A percentile compares a stretch with the other conserved stretches of the same genome.
phyloP scores from a whole-genome alignment of 2,888 invertebrate species.

The Ypsolopha sequella region DNA sequence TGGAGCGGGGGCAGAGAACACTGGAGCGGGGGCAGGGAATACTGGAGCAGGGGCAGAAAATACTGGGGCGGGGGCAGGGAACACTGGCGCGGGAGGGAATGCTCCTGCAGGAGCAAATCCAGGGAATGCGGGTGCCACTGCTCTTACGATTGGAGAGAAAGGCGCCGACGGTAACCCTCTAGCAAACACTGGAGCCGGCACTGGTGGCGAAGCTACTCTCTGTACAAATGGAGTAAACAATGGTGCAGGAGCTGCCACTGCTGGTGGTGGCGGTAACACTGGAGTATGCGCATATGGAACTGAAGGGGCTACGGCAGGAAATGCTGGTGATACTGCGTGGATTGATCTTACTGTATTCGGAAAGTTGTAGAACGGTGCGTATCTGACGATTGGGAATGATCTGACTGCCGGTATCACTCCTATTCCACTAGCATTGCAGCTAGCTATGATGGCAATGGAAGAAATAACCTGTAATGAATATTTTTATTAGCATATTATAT shows the following conservation, averaged over 20 bases:
- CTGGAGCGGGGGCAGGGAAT: too few species aligned
- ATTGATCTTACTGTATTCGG: conserved; percentile 50
- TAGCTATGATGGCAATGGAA: conserved; percentile 42
- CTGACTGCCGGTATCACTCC: conserved; percentile 40
- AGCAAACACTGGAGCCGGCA: conserved; percentile 14
- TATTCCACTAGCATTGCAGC: conserved; percentile 53
- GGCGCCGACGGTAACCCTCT: conserved; percentile 14
- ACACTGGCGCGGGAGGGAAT: conserved; percentile 8
- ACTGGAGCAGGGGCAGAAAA: too few species aligned
- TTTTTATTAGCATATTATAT: neutral
- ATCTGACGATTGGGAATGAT: conserved; percentile 49
- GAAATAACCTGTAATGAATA: conserved; percentile 37
- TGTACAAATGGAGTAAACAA: neutral
- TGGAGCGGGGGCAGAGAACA: too few species aligned
- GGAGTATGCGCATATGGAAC: conserved; percentile 14
- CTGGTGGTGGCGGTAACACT: conserved; percentile 6
- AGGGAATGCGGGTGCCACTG: conserved; percentile 11
- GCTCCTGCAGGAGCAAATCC: conserved; percentile 1
- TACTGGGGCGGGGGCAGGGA: neutral
- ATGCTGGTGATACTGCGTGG: conserved; percentile 33
- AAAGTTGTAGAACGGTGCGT: conserved; percentile 61
- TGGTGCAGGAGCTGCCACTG: conserved; percentile 7
- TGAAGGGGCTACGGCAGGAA: conserved; percentile 14
- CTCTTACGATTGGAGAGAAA: conserved; percentile 10
- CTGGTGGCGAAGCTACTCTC: conserved; percentile 12